phyloP scores from a whole-genome alignment of 2,113 vertebrate genomes.

The Lepisosteus oculatus region DNA sequence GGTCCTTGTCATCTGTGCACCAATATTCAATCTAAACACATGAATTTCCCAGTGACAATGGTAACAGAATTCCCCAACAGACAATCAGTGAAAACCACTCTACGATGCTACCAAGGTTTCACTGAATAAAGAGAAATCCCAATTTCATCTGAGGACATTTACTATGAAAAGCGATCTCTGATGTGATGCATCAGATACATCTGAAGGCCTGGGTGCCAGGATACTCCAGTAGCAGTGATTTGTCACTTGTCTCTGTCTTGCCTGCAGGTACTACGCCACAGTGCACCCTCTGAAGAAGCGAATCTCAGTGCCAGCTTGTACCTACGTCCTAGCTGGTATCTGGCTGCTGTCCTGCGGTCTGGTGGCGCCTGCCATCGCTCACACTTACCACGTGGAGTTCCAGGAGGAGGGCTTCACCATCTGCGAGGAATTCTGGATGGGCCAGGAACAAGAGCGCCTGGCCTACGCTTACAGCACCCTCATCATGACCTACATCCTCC shows the following conservation, averaged over 20 bases:
- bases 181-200: too few species aligned
- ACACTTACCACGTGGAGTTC: constrained; percentile 83
- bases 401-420: constrained; percentile 76
- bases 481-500: constrained; percentile 80
- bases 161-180: too few species aligned
- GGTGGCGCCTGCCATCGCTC: constrained; percentile 74
- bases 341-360: constrained; percentile 77
- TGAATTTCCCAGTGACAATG: too few species aligned
- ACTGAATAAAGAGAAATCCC: too few species aligned
- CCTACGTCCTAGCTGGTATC: constrained; percentile 71
- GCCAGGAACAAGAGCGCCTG: constrained; percentile 66
- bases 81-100: too few species aligned
- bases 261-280: constrained; percentile 74
- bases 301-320: constrained; percentile 70
- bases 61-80: too few species aligned
- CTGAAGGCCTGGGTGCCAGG: not conserved
- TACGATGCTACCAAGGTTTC: too few species aligned
- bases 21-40: too few species aligned
- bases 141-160: too few species aligned
- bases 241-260: not conserved
- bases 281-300: constrained; percentile 80
- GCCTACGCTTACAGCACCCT: constrained; percentile 80
- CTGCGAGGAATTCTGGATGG: constrained; percentile 86
- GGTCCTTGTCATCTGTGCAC: too few species aligned
- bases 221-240: too few species aligned